Evolutionary conservation across 1,140 invertebrate genomes (phyloP), one percentile per base, ranked within the genome.

Genomic region (Eueides isabella): DNA sequence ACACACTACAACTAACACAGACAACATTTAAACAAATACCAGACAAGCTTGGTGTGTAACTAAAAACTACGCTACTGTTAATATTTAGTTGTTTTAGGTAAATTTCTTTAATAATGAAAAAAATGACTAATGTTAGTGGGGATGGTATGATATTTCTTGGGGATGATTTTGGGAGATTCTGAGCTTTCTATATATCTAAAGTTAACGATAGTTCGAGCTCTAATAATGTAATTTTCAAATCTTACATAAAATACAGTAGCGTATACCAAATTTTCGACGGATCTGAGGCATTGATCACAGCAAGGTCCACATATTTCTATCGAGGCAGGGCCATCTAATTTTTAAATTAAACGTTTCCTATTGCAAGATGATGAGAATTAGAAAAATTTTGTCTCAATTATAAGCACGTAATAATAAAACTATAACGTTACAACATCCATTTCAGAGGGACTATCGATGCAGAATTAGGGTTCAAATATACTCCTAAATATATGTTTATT

Each of bases 391-490:
- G 80, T 81, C 76, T 35, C 78, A 85, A 81, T 80, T 85, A 84
- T 82, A 83, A 85, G 82, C 80, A 83, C 83, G 79, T 83, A 84
- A 84, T 78, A 81, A 77, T 78, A 86, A 84, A 77, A 82, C 87
- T 90, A 89, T 87, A 70, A 85, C 82, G 81, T 83, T 85, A 92
- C 90, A 92, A 93, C 90, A 92, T 85, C 91, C 88, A 92, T 86
- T 87, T 87, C 80, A 85, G 82, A 89, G 87, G 85, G 85, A 83
- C 89, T 92, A 91, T 92, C 84, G 88, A 92, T 92, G 90, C 91
- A 93, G 73, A 81, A 87, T 86, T 84, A 88, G 82, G 83, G 80
- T 79, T 86, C 76, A 86, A 85, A 90, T 71, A 90, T 90, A 89
- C 81, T 85, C 88, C 89, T 90, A 89, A 81, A 69, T 74, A 69